Evolutionary conservation across 2,888 invertebrate genomes (phyloP), one percentile per base, ranked within the genome.

Genomic region (Oscheius sp.): DNA sequence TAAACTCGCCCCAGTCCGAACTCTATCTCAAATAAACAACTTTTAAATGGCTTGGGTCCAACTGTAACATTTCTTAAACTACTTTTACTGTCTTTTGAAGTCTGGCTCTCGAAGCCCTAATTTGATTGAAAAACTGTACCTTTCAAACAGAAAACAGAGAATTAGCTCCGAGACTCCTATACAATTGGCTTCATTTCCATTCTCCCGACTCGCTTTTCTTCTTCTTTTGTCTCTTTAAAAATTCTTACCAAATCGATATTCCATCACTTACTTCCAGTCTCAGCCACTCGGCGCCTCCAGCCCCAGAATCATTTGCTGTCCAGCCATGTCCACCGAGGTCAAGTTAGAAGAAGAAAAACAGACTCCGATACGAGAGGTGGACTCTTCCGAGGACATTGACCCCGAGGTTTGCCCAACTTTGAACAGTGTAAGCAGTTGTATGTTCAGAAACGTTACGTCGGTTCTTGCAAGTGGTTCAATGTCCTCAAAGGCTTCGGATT

Each of bases 401-500:
- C n/a, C 47, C 50, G 48, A 47, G 47, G 63, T 63, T n/a, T 21
- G 21, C 21, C 21, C 21, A 21, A 21, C 21, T 21, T 21, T 21
- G 21, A 21, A 21, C 21, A 21, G 21, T 21, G 21, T 21, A 21
- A 21, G 21, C 21, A 21, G 0, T 21, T 21, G 21, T 21, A 21
- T 21, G 21, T 74, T 48, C 33, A 78, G 50, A 76, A 73, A 7
- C 76, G 81, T 2, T 76, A 66, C 66, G 74, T 70, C 42, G 81
- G 81, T 13, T 65, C 66, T 48, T 79, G 79, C 65, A 82, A 82
- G 66, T 82, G 82, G 82, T 82, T 80, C 75, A 79, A 82, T 58
- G 82, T 82, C 32, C 70, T 77, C 9, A 78, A 82, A 70, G 82
- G 82, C 57, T 82, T 75, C 60, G 82, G 82, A 48, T 82, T 82